Evolutionary conservation across 2,113 vertebrate genomes (phyloP), one percentile per base, ranked within the genome.

Genomic region (Calypte anna): DNA sequence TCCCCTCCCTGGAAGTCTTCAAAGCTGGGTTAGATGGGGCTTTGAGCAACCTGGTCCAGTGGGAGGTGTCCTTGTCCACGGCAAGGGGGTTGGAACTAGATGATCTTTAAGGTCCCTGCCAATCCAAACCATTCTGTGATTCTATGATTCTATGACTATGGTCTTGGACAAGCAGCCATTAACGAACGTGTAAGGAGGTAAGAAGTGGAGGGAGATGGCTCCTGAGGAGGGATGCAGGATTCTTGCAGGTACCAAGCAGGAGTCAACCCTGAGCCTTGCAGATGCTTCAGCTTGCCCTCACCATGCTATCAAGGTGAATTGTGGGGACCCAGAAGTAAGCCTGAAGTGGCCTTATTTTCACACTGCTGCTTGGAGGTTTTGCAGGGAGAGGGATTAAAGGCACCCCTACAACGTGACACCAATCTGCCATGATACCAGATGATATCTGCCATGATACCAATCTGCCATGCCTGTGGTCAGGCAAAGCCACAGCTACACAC

Each of bases 381-480:
- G 4, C 13, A 79, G 10, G 17, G 16, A 76, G 18, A 57, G 2
- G 36, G 23, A 27, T 16, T 44, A 73, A 86, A 64, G 3, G 1
- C 1, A 4, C 27, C 50, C 4, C n/a, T 2, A 0, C 15, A 54
- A 25, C 12, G 8, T 5, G 18, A 53, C 28, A 51, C 46, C 20
- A 14, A 30, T 28, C 12, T 78, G 28, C 38, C 38, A 7, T 2
- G 2, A 28, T 79, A 20, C 21, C 33, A n/a, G n/a, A n/a, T n/a
- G n/a, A n/a, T n/a, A 30, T 28, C 12, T 78, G 28, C 38, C 38
- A 7, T 2, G 2, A 28, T 79, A 20, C 21, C n/a, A n/a, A n/a
- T n/a, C n/a, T n/a, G n/a, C n/a, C n/a, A n/a, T n/a, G n/a, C 21
- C 33, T 0, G 0, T 5, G 2, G 9, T 21, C 30, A 57, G 75